Percentiles rank a stretch among this genome's conserved stretches.
Evolutionary conservation across 2,113 vertebrate genomes (phyloP).

Genomic region (Syngnathoides biaculeatus): DNA sequence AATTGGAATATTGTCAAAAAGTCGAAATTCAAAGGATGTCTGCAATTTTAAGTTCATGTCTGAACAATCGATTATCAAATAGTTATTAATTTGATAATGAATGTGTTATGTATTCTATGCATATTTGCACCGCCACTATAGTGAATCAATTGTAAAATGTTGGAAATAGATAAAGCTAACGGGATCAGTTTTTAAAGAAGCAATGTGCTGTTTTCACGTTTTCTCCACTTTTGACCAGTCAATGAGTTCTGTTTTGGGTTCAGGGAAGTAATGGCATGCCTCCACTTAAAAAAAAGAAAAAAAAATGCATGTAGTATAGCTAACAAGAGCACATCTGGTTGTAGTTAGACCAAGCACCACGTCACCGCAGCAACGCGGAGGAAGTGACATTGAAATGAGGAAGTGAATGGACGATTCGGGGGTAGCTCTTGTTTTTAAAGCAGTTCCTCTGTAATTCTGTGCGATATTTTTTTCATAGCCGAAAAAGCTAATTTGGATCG

Average conservation of each 20-base stretch:
- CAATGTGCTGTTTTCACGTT: not conserved
- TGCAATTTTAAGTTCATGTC: too few relatives aligned
- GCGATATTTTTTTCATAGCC: not conserved
- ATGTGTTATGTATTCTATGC: too few relatives aligned
- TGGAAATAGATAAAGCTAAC: not conserved
- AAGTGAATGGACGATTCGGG: constrained; percentile 34
- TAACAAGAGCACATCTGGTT: constrained; percentile 55
- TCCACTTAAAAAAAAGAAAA: not conserved
- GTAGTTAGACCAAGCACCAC: constrained; percentile 32
- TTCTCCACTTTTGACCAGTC: not conserved
- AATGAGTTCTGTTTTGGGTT: not conserved
- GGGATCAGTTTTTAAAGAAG: not conserved
- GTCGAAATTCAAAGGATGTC: too few relatives aligned
- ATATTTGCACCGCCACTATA: too few relatives aligned
- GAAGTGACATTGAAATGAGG: constrained; percentile 65
- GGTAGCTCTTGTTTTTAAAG: constrained; percentile 23
- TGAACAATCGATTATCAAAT: too few relatives aligned
- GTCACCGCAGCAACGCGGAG: constrained; percentile 31
- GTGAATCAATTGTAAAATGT: not conserved
- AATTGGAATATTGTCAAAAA: too few relatives aligned
- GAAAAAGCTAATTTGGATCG: not conserved
- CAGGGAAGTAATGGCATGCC: constrained; percentile 7
- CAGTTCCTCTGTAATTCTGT: not conserved
- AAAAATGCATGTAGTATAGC: constrained; percentile 1
- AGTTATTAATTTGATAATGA: too few relatives aligned